A percentile compares a stretch with the other conserved stretches of the same genome.
phyloP scores from a whole-genome alignment of 2,797 vertebrate genomes.

The Toxotes lorentzi region DNA sequence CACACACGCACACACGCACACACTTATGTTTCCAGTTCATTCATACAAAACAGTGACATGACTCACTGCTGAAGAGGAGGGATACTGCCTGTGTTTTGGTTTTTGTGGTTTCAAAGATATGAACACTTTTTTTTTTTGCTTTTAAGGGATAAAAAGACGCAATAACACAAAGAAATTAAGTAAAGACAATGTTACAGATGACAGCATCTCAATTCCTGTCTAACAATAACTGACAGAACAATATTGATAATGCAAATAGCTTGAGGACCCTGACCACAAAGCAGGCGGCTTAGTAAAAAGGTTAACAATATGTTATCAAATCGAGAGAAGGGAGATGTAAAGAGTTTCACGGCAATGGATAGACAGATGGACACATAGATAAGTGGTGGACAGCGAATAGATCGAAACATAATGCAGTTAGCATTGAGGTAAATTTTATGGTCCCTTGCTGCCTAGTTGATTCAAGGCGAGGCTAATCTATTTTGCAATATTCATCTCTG shows the following conservation, averaged over 20 bases:
- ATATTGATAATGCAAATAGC: slow-evolving; percentile 65
- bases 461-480: slow-evolving; percentile 62
- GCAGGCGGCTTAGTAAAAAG: slow-evolving; percentile 71
- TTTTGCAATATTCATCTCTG: slow-evolving; percentile 49
- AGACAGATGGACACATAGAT: slow-evolving; percentile 32
- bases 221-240: slow-evolving; percentile 53
- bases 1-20: not conserved
- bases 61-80: slow-evolving; percentile 81
- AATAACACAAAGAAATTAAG: slow-evolving; percentile 45
- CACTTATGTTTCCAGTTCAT: slow-evolving; percentile 63
- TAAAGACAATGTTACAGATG: slow-evolving; percentile 49
- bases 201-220: slow-evolving; percentile 61
- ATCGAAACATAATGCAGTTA: slow-evolving; percentile 51
- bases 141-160: slow-evolving; percentile 58
- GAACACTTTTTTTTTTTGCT: slow-evolving; percentile 81
- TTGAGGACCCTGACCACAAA: slow-evolving; percentile 79
- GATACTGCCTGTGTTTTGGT: slow-evolving; percentile 86
- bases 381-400: slow-evolving; percentile 39
- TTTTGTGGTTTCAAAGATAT: slow-evolving; percentile 77
- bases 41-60: slow-evolving; percentile 78
- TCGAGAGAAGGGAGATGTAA: slow-evolving; percentile 31
- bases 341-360: slow-evolving; percentile 31
- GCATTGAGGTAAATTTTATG: slow-evolving; percentile 71
- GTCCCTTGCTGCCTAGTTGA: slow-evolving; percentile 60
- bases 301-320: slow-evolving; percentile 56